phyloP scores from a whole-genome alignment of 2,888 invertebrate genomes.

The Listrodromus nycthemerus region DNA sequence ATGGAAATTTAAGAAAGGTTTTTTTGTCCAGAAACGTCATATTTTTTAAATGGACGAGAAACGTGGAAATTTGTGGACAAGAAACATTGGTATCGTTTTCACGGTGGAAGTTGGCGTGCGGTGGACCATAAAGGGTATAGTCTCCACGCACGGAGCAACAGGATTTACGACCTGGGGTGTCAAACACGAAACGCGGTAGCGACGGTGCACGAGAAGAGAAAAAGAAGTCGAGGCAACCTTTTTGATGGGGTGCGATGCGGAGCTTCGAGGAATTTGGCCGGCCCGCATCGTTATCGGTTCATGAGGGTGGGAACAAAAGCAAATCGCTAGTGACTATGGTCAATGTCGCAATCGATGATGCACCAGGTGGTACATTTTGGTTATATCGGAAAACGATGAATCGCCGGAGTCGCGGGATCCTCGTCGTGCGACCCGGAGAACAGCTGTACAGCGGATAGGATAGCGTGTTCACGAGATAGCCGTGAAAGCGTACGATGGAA shows the following conservation, averaged over 20 bases:
- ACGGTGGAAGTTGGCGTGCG: no score
- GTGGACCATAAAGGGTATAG: no score
- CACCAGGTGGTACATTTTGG: slow-evolving; percentile 71
- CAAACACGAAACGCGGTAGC: no score
- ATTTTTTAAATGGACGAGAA: no score
- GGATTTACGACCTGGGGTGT: no score
- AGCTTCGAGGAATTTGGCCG: background rate
- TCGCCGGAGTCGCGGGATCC: slow-evolving; percentile 60
- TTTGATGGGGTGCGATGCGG: background rate
- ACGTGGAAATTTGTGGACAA: no score
- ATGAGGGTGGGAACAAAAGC: slow-evolving; percentile 7
- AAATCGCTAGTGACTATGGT: slow-evolving; percentile 28
- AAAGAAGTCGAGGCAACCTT: background rate
- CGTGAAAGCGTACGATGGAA: slow-evolving; percentile 29
- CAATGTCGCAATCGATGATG: slow-evolving; percentile 71
- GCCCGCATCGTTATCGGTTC: slow-evolving; percentile 12
- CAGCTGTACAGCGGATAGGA: slow-evolving; percentile 28
- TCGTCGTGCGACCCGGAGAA: slow-evolving; percentile 19
- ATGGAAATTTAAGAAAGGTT: no score
- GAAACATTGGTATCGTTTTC: no score
- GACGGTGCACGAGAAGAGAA: no score
- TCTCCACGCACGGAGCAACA: no score
- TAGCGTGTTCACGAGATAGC: slow-evolving; percentile 36
- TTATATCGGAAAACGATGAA: slow-evolving; percentile 76
- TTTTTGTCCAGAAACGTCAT: no score